Evolutionary conservation across 2,113 vertebrate species (phyloP), one percentile per base, ranked within the genome.

Genomic region (Rousettus leschenaultii): DNA sequence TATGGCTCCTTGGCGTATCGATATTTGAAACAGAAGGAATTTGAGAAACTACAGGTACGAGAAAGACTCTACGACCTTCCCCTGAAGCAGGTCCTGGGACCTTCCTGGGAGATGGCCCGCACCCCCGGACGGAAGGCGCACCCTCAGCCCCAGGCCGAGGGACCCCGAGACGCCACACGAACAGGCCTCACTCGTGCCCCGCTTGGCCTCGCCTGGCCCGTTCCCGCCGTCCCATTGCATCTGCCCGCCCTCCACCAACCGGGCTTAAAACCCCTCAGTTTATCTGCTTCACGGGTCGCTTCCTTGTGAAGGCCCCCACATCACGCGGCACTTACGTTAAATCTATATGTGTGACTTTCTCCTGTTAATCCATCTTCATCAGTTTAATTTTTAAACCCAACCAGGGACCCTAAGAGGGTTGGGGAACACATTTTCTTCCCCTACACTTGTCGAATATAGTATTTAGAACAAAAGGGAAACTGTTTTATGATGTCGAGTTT

Each of bases 131-230:
- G 51, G 51, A 33, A 57, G 22, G 35, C 26, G 6, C 1, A 0
- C 18, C 21, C 51, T 10, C 3, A 38, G 1, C 15, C 33, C 75
- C 30, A 19, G 57, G 61, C 13, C 38, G 19, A n/a, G 28, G 30
- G 63, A 6, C 0, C 0, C 48, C 2, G 0, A 28, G 30, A 70
- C 15, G 3, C 51, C 51, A 45, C 40, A 33, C 35, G 2, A 38
- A 8, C 38, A 26, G 51, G 8, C 13, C 19, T n/a, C 57, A 6
- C 75, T n/a, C 6, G 12, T 43, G 28, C 16, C 22, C 55, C 48
- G 6, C 26, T 68, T 24, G 3, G 1, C 14, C 18, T 19, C 21
- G 4, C 61, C 55, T n/a, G 5, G 35, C 35, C 16, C 28, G 0
- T 26, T 15, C 2, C 4, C 75, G 57, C 51, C 15, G 4, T 16